Conservation (phyloP, 2,113 vertebrate species). For the Rhegmatorhina hoffmannsi region DNA sequence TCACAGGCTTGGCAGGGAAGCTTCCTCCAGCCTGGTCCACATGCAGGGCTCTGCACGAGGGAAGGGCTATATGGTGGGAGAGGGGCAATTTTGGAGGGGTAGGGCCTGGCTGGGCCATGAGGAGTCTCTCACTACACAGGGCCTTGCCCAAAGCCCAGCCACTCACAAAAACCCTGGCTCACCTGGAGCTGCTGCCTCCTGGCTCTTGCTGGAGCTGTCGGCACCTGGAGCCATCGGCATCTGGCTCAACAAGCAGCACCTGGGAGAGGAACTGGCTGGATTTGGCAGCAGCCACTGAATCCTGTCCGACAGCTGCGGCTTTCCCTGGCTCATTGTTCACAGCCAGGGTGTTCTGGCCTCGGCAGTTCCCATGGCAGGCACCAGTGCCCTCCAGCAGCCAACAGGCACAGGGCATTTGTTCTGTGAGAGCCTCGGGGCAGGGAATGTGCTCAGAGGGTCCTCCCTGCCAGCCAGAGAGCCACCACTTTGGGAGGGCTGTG, state of each 20-base stretch:
- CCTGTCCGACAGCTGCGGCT: accelerated
- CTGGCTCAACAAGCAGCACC: accelerated
- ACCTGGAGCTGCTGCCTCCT: not conserved
- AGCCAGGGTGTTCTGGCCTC: not conserved
- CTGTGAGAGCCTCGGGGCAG: not conserved
- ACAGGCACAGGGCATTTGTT: not conserved
- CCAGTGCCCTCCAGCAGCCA: accelerated
- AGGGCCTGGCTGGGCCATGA: not conserved
- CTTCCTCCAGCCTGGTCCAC: not conserved
- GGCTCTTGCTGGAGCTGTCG: accelerated
- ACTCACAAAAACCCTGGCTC: not conserved
- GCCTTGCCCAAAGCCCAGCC: not conserved
- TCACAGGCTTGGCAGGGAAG: not conserved
- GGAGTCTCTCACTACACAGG: accelerated
- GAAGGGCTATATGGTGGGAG: not conserved
- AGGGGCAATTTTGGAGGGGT: not conserved
- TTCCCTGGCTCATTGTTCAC: accelerated
- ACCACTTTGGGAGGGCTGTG: accelerated
- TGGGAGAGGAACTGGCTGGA: accelerated
- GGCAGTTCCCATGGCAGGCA: accelerated
- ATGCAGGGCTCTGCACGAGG: accelerated
- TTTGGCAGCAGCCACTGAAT: not conserved
- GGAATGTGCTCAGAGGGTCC: not conserved
- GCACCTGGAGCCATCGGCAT: accelerated
- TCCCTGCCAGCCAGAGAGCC: not conserved